phyloP scores from a whole-genome alignment of 2,113 vertebrate species.

The Laticauda laticaudata region DNA sequence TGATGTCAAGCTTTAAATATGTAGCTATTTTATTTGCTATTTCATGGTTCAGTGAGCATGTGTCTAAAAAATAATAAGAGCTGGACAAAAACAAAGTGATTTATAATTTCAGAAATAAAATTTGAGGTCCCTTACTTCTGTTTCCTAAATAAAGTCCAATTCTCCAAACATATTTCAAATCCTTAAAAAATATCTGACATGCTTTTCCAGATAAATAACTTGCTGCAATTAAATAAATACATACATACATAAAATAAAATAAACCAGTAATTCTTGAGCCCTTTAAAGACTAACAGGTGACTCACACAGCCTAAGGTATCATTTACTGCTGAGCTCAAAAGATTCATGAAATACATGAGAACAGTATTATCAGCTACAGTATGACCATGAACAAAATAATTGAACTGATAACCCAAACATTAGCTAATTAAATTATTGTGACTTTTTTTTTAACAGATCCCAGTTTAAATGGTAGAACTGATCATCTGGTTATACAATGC shows the following conservation, averaged over 20 bases:
- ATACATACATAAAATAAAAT: background rate
- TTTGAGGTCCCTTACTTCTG: background rate
- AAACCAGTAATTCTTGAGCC: background rate
- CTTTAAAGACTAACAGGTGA: background rate
- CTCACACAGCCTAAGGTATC: too few relatives aligned
- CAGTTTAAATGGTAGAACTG: background rate
- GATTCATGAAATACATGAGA: background rate
- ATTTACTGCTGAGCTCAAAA: background rate
- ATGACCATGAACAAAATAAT: background rate
- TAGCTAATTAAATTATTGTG: background rate
- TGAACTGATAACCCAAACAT: background rate
- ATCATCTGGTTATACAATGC: background rate
- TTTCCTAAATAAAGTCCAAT: background rate
- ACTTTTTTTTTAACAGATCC: background rate
- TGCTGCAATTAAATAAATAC: background rate
- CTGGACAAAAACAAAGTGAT: background rate
- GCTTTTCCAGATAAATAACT: background rate
- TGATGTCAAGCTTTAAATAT: background rate
- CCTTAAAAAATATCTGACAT: background rate
- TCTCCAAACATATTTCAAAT: background rate
- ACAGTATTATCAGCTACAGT: background rate
- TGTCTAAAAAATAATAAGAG: background rate
- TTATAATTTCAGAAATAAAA: slow-evolving; percentile 1
- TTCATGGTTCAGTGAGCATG: background rate
- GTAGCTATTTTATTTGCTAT: background rate